phyloP scores from a whole-genome alignment of 2,113 vertebrate genomes.

The Melanerpes aurifrons region DNA sequence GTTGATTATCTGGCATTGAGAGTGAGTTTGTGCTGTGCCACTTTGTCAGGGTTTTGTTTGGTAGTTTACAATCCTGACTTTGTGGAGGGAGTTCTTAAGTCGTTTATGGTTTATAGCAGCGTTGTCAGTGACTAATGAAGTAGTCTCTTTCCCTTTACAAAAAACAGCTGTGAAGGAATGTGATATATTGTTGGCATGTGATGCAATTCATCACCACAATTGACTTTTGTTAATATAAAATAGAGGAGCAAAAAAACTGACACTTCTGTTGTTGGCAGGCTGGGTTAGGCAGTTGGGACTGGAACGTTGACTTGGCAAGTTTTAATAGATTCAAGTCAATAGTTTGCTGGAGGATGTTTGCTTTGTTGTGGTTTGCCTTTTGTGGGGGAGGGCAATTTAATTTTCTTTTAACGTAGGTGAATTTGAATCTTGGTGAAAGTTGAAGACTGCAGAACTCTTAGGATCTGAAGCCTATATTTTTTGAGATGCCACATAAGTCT shows the following conservation, averaged over 20 bases:
- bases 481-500: background rate
- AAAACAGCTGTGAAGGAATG: background rate
- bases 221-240: slow-evolving; percentile 33
- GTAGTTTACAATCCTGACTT: background rate
- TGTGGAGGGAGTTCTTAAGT: background rate
- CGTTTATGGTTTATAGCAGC: background rate
- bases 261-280: slow-evolving; percentile 26
- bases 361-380: slow-evolving; percentile 66
- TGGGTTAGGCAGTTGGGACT: background rate
- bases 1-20: background rate
- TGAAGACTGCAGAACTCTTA: slow-evolving; percentile 24
- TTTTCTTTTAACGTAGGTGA: slow-evolving; percentile 62
- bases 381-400: slow-evolving; percentile 44
- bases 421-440: slow-evolving; percentile 70
- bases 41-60: background rate
- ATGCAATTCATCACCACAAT: slow-evolving; percentile 15
- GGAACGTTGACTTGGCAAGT: slow-evolving; percentile 55
- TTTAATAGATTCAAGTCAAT: slow-evolving; percentile 34
- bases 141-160: background rate
- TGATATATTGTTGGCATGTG: background rate
- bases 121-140: background rate
- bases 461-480: background rate
- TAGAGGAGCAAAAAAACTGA: background rate
- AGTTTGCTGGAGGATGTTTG: slow-evolving; percentile 60
- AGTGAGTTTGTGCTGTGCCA: background rate